Evolutionary conservation across 2,888 invertebrate species (phyloP).

Genomic region (Adelphocoris suturalis): DNA sequence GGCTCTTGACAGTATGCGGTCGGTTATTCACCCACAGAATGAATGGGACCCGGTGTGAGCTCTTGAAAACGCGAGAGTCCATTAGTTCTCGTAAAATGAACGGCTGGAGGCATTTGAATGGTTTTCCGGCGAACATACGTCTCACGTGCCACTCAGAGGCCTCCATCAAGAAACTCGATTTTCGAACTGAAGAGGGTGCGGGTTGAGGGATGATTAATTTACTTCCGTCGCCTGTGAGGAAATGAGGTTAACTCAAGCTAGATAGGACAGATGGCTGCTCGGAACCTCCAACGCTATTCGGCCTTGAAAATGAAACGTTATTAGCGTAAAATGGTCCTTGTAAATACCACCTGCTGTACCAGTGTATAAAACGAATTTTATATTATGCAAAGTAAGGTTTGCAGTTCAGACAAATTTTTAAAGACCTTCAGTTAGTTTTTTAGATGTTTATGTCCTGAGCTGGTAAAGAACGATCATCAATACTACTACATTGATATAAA

Average conservation of each 20-base stretch:
- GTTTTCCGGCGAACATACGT: background rate
- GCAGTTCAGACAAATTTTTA: too few species aligned
- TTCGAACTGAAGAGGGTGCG: background rate
- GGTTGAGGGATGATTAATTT: slow-evolving; percentile 13
- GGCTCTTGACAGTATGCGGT: background rate
- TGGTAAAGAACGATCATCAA: too few species aligned
- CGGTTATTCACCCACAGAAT: background rate
- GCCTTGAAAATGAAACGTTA: too few species aligned
- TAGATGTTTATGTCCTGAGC: too few species aligned
- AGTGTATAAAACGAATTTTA: too few species aligned
- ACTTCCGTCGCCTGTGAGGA: background rate
- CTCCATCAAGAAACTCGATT: background rate
- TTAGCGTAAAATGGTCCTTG: too few species aligned
- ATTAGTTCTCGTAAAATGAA: slow-evolving; percentile 12
- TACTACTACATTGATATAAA: too few species aligned
- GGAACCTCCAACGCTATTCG: too few species aligned
- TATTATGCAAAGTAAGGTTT: too few species aligned
- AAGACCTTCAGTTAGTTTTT: too few species aligned
- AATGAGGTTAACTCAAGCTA: background rate
- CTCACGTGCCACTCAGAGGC: background rate
- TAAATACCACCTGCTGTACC: too few species aligned
- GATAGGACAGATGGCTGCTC: too few species aligned
- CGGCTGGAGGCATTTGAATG: background rate
- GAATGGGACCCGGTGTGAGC: background rate
- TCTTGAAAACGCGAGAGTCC: background rate